A percentile compares a stretch with the other conserved stretches of the same genome.
Conservation (phyloP, 2,797 vertebrate species). For the Allobates femoralis region DNA sequence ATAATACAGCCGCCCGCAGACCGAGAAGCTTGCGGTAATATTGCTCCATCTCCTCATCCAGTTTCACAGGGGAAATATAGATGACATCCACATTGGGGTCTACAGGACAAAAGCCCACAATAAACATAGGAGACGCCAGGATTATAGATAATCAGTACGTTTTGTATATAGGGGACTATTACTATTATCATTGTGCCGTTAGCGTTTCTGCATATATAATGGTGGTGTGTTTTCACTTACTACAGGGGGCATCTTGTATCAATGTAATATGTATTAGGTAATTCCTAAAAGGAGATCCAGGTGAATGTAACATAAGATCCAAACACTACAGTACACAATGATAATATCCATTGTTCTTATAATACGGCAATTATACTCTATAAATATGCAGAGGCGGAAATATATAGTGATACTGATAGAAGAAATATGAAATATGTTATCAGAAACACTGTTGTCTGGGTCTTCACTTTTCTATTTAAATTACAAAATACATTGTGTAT, state of each 20-base stretch:
- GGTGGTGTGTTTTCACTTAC: too few relatives aligned
- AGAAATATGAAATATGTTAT: background rate
- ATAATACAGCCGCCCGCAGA: conserved; percentile 76
- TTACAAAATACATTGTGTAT: background rate
- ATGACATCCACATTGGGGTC: conserved; percentile 90
- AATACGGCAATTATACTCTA: background rate
- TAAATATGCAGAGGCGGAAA: background rate
- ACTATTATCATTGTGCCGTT: background rate
- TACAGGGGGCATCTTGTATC: background rate
- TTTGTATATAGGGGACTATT: background rate
- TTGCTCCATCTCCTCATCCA: conserved; percentile 81
- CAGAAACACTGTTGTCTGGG: too few relatives aligned
- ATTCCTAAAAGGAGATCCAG: background rate
- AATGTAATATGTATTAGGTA: background rate
- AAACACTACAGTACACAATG: background rate
- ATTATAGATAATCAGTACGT: background rate
- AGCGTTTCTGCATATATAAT: background rate
- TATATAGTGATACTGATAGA: background rate
- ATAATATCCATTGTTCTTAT: background rate
- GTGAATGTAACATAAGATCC: background rate
- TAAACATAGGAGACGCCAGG: background rate
- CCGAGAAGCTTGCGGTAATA: conserved; percentile 87
- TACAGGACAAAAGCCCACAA: conserved; percentile 69
- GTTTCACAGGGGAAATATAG: conserved; percentile 83
- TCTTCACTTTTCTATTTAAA: background rate